Percentiles rank a stretch among this genome's conserved stretches.
Evolutionary conservation across 2,797 vertebrate genomes (phyloP).

Genomic region (Acomys russatus): DNA sequence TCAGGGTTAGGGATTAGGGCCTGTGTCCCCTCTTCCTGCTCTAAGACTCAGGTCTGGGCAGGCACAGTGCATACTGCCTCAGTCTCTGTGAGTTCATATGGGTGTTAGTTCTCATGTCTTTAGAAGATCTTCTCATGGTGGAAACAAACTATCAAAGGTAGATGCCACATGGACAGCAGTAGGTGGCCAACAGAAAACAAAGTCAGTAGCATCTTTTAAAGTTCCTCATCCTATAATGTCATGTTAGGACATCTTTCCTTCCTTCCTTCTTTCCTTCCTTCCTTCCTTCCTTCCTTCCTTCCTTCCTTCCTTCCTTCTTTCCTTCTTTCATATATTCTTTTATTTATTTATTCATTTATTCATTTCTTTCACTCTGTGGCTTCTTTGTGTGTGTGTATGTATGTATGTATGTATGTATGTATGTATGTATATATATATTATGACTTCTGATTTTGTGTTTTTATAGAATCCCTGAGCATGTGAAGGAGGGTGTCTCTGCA

Average conservation of each 20-base stretch:
- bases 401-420: no score
- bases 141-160: background rate
- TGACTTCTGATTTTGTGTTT: background rate
- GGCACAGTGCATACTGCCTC: background rate
- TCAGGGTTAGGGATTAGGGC: background rate
- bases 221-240: no score
- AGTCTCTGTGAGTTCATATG: background rate
- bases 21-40: background rate
- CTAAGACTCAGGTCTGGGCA: background rate
- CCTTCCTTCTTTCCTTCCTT: background rate
- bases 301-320: background rate
- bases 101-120: background rate
- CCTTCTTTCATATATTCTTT: background rate
- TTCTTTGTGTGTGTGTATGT: background rate
- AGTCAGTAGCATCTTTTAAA: background rate
- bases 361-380: background rate
- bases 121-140: background rate
- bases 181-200: background rate
- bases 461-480: background rate
- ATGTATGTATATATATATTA: no score
- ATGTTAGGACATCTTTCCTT: background rate
- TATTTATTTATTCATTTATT: background rate
- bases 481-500: no score
- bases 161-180: background rate
- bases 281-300: no score